These are phyloP conservation scores for Pterobdella sp. DNA, from an alignment of 2,888 invertebrate genomes.

Conservation along the genomic window DNA sequence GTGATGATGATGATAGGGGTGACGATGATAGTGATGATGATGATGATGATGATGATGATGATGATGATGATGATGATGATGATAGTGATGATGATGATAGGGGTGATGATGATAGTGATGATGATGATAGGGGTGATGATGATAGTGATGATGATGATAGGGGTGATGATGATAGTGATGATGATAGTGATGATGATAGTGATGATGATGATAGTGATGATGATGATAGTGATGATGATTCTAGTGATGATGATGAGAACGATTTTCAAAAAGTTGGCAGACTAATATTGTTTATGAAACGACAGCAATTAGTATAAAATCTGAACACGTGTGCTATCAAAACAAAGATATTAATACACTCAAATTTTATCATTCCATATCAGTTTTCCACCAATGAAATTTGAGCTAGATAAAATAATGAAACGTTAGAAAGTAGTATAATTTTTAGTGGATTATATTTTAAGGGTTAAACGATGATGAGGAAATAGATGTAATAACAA, in stretches of 20 bases:
- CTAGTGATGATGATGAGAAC: not conserved
- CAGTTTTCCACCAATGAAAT: no score
- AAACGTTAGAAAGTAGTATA: no score
- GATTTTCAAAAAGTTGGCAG: no score
- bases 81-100: slow-evolving; percentile 11
- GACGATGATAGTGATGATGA: slow-evolving; percentile 2
- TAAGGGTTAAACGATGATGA: no score
- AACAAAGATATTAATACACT: no score
- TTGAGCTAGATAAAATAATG: no score
- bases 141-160: not conserved
- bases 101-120: slow-evolving; percentile 7
- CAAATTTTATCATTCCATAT: no score
- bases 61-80: slow-evolving; percentile 10
- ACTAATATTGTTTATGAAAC: no score
- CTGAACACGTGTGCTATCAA: no score
- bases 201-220: not conserved
- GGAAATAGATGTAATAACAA: no score
- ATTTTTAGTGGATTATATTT: no score
- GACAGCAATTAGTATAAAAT: no score
- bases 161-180: not conserved
- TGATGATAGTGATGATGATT: not conserved
- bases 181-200: slow-evolving; percentile 6
- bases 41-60: not conserved
- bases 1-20: not conserved
- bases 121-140: not conserved